These are phyloP conservation scores for Coelopa pilipes DNA, from an alignment of 2,888 invertebrate species.

Conservation along the genomic window DNA sequence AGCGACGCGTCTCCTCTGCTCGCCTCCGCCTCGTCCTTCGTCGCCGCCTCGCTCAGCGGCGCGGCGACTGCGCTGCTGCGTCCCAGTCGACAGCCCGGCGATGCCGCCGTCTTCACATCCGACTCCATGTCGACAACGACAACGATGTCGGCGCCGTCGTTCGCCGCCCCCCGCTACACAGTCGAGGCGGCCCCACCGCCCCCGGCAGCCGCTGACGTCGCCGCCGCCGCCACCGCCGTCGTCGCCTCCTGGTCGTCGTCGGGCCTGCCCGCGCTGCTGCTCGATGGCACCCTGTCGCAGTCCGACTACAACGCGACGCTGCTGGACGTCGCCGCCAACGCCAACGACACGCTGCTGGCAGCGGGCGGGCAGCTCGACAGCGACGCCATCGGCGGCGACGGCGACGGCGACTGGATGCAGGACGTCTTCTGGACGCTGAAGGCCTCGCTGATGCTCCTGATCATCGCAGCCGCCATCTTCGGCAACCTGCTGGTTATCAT, in stretches of 20 bases:
- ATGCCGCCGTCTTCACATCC: slow-evolving; percentile 1
- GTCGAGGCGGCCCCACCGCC: slow-evolving; percentile 43
- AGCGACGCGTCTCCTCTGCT: slow-evolving; percentile 44
- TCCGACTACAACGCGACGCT: slow-evolving; percentile 47
- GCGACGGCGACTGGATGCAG: slow-evolving; percentile 68
- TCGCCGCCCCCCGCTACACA: slow-evolving; percentile 36
- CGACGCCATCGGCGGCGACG: slow-evolving; percentile 25
- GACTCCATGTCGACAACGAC: slow-evolving; percentile 2
- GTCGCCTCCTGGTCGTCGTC: slow-evolving; percentile 35
- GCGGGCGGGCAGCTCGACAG: slow-evolving; percentile 20
- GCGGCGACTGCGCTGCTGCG: slow-evolving; percentile 20
- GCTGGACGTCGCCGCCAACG: slow-evolving; percentile 39
- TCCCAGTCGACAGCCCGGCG: slow-evolving; percentile 17
- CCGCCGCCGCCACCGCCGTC: slow-evolving; percentile 35
- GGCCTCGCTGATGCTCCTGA: slow-evolving; percentile 85
- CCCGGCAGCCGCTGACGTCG: slow-evolving; percentile 35
- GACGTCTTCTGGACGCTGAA: slow-evolving; percentile 74
- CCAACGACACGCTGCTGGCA: background rate
- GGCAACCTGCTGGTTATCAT: slow-evolving; percentile 92
- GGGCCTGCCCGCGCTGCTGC: slow-evolving; percentile 45
- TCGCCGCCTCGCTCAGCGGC: slow-evolving; percentile 18
- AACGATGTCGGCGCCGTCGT: slow-evolving; percentile 23
- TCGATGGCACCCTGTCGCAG: slow-evolving; percentile 44
- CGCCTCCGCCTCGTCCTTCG: slow-evolving; percentile 39
- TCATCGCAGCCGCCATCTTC: slow-evolving; percentile 88